Evolutionary conservation across 2,113 vertebrate species (phyloP), one percentile per base, ranked within the genome.

Genomic region (Trachemys scripta): DNA sequence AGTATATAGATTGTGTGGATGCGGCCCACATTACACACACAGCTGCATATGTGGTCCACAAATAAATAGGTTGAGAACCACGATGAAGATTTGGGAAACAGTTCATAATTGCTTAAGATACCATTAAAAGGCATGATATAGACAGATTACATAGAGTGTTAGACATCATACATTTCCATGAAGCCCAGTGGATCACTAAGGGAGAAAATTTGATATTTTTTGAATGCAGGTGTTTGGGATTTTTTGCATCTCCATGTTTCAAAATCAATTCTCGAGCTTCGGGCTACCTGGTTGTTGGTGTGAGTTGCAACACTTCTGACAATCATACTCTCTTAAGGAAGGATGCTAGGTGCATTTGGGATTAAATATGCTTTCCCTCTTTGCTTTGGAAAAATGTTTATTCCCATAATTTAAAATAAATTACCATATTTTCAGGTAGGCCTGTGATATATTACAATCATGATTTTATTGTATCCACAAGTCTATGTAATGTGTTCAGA

Each of bases 401-500:
- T 59, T 54, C 62, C 31, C 54, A 1, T 45, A 35, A 2, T 57
- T 47, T 57, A 2, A 45, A 25, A 20, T 45, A 42, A 38, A 7
- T 25, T 51, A 65, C 12, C 16, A 62, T 82, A 56, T 78, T 50
- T 42, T 51, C 35, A 10, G 3, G 6, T 0, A 42, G 35, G 4
- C 80, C 1, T 22, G 27, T 62, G 54, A 3, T 1, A 69, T 17
- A 8, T 38, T 6, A 0, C 0, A 17, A 1, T 2, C 2, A 24
- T 25, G 25, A 47, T 5, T 6, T 5, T 19, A 50, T 12, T 2
- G 16, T 2, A 20, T 8, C 80, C 38, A 13, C 1, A 29, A 27
- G 2, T 4, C 54, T 22, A 1, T 0, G 2, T 7, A 22, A 8
- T 5, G 12, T 3, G 31, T 0, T 17, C 2, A 65, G 4, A 4